Base-by-base conservation (phyloP, 2,888 invertebrate genomes). In the Eubasilissa splendida region DNA sequence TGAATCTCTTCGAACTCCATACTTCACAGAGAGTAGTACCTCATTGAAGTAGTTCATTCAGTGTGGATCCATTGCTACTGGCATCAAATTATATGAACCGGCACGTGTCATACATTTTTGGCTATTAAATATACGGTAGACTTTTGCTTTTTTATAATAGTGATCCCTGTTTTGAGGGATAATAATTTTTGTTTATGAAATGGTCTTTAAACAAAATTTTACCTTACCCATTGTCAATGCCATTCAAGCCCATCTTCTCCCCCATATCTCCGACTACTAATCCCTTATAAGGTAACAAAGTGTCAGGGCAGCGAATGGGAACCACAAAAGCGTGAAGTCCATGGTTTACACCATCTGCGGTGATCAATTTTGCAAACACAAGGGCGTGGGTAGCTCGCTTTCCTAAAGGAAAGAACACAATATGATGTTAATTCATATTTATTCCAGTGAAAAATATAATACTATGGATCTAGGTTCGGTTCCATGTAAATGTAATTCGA, bases 241-340 rank as follows among this genome's bases (percentile, higher is more conserved):
- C 98, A 87, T 98, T 97, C 8, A 97, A 91, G 0, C 96, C 98
- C 63, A 96, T 91, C 89, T 99, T 99, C 87, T 96, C 95, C 0
- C 99, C 99, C 90, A 99, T 92, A 87, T 99, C 98, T 0, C 97
- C 98, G 0, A 98, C 95, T 0, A 92, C 92, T 0, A 99, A 93
- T 0, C 97, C 97, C 0, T 96, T 93, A 86, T 90, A 93, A 0
- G 96, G 92, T 78, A 92, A 86, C 85, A 95, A 87, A 0, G 95
- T 96, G 81, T 91, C 89, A 0, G 94, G 92, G 87, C 96, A 94
- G 4, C 97, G 90, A 82, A 99, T 92, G 0, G 96, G 97, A 12
- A 96, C 96, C 22, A 98, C 89, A 86, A 99, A 99, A 0, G 94
- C 91, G 87, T 97, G 97, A 8, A 98, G 90, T 0, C 98, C 98